Evolutionary conservation across 2,888 invertebrate genomes (phyloP), one percentile per base, ranked within the genome.

Genomic region (Nudaria mundana): DNA sequence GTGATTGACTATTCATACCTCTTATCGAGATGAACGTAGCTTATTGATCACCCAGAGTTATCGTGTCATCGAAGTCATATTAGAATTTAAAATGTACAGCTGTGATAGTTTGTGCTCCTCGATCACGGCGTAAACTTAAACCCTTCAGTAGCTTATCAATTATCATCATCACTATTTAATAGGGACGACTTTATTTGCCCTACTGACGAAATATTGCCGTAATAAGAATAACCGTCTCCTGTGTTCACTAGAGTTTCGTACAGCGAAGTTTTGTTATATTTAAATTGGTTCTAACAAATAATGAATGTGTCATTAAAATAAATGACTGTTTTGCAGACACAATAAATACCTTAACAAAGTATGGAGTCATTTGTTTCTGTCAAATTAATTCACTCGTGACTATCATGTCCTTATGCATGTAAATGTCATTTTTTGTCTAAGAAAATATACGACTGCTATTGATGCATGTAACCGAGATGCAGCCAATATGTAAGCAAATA

Each of bases 401-500:
- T 51, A 45, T 40, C 15, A 51, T 59, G 72, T 71, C 76, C 76
- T 75, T 65, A 62, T 56, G 58, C 51, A 50, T 42, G 56, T 61
- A 58, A 75, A 79, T 71, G 77, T 76, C 72, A 68, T 75, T 79
- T 76, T 79, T 79, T 16, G 8, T 18, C 18, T 25, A 34, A 11
- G 8, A 38, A 47, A 56, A 46, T 4, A 18, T 4, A 60, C 63
- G 16, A 41, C 14, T 26, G 8, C 29, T 42, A 48, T 44, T 51
- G 48, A 50, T 30, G 44, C 37, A 54, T 48, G 37, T 16, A n/a
- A n/a, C n/a, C n/a, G 35, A 44, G 44, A 45, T 53, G 48, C 54
- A 62, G 42, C 35, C 30, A 45, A 45, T 37, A 26, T 35, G 40
- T 45, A 54, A 48, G 48, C 50, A 40, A 52, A 51, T 46, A 47